These are phyloP conservation scores for Clarias fuscus DNA, from an alignment of 2,797 vertebrate genomes.

Conservation along the genomic window DNA sequence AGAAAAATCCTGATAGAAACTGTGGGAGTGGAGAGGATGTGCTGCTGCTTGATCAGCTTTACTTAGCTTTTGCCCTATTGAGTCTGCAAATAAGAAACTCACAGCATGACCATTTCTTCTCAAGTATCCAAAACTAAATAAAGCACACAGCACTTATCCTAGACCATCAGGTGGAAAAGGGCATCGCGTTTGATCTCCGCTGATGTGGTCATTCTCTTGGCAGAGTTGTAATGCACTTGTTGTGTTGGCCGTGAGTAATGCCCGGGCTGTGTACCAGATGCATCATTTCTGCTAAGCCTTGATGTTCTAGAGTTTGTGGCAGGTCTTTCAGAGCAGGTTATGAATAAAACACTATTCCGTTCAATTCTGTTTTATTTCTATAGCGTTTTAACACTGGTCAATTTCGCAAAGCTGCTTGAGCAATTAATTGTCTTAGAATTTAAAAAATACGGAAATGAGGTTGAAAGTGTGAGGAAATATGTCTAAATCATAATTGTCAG, in stretches of 20 bases:
- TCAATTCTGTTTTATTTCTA: too few species aligned
- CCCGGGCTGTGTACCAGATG: conserved; percentile 15
- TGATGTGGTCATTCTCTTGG: conserved; percentile 8
- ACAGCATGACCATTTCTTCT: conserved; percentile 11
- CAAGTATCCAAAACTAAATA: not conserved
- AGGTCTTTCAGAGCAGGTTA: conserved; percentile 14
- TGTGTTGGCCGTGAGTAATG: conserved; percentile 33
- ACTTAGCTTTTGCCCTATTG: conserved; percentile 12
- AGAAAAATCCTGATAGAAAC: not conserved
- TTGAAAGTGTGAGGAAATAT: too few species aligned
- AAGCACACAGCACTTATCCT: not conserved
- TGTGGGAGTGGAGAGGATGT: not conserved
- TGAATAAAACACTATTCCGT: not conserved
- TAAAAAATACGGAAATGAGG: too few species aligned
- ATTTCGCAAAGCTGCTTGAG: too few species aligned
- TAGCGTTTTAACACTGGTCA: too few species aligned
- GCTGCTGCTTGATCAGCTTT: conserved; percentile 43
- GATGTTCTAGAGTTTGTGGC: not conserved
- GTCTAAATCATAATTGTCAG: too few species aligned
- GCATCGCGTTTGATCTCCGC: not conserved
- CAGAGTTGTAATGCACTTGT: conserved; percentile 20
- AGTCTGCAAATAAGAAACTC: conserved; percentile 29
- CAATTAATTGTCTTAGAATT: too few species aligned
- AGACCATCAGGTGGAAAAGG: not conserved
- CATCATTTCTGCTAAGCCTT: conserved; percentile 41